A percentile compares a stretch with the other conserved stretches of the same genome.
These are phyloP conservation scores for Chrysolophus pictus DNA, from an alignment of 2,797 vertebrate species.

Conservation along the genomic window DNA sequence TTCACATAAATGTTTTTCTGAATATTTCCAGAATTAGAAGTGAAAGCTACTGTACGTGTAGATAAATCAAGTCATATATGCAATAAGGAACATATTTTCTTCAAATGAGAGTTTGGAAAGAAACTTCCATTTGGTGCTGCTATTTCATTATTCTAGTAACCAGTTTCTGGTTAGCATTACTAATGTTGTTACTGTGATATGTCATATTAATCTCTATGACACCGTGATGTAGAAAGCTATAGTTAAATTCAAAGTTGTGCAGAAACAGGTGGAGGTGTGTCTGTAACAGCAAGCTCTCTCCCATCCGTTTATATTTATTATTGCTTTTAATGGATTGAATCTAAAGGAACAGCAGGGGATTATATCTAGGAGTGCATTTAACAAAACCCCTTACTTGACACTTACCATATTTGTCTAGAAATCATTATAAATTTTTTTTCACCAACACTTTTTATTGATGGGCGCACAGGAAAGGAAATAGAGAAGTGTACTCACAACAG, in stretches of 20 bases:
- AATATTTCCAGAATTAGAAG: neutral
- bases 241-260: neutral
- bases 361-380: neutral
- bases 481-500: slow-evolving; percentile 70
- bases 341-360: neutral
- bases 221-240: neutral
- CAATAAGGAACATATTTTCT: neutral
- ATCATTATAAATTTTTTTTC: neutral
- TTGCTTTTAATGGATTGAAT: neutral
- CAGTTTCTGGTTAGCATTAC: neutral
- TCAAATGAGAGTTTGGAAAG: neutral
- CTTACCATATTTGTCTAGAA: neutral
- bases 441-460: neutral
- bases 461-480: neutral
- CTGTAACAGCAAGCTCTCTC: neutral
- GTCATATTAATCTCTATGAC: neutral
- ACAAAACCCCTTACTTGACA: neutral
- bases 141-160: neutral
- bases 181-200: neutral
- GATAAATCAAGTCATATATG: neutral
- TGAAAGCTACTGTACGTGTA: neutral
- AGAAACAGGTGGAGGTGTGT: neutral
- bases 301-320: neutral
- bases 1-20: neutral
- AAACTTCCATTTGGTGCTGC: neutral